Evolutionary conservation across 2,888 invertebrate genomes (phyloP).

Genomic region (Muscina levida): DNA sequence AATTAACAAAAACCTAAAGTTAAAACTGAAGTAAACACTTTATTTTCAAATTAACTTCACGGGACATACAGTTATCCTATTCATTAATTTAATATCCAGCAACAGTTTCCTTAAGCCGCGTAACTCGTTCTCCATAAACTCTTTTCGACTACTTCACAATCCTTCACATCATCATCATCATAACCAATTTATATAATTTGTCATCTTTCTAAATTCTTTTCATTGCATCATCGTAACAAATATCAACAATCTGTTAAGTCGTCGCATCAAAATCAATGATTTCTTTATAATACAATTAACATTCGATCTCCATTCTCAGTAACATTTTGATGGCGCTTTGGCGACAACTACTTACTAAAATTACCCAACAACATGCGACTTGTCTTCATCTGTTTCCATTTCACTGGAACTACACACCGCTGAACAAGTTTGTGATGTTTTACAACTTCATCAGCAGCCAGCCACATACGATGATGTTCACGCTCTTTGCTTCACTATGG

Average conservation of each 20-base stretch:
- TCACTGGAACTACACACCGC: not conserved
- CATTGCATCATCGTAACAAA: not conserved
- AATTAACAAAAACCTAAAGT: too few species aligned
- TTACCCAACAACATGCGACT: not conserved
- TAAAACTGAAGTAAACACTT: too few species aligned
- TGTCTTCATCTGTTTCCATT: not conserved
- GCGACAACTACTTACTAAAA: not conserved
- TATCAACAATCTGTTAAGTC: not conserved
- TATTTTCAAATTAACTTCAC: too few species aligned
- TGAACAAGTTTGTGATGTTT: not conserved
- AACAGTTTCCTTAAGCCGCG: too few species aligned
- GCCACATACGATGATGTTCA: slow-evolving; percentile 18
- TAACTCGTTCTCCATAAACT: too few species aligned
- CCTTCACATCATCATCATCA: too few species aligned
- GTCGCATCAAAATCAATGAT: slow-evolving; percentile 1
- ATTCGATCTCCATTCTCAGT: not conserved
- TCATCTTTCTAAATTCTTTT: not conserved
- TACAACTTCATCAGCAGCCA: not conserved
- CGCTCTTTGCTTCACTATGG: slow-evolving; percentile 6
- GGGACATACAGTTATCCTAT: too few species aligned
- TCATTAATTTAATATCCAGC: too few species aligned
- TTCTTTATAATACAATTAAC: slow-evolving; percentile 10
- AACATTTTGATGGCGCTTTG: not conserved
- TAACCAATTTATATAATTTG: not conserved
- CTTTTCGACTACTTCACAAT: too few species aligned